Evolutionary conservation across 2,797 vertebrate genomes (phyloP), one percentile per base, ranked within the genome.

Genomic region (Anolis apletophallus): DNA sequence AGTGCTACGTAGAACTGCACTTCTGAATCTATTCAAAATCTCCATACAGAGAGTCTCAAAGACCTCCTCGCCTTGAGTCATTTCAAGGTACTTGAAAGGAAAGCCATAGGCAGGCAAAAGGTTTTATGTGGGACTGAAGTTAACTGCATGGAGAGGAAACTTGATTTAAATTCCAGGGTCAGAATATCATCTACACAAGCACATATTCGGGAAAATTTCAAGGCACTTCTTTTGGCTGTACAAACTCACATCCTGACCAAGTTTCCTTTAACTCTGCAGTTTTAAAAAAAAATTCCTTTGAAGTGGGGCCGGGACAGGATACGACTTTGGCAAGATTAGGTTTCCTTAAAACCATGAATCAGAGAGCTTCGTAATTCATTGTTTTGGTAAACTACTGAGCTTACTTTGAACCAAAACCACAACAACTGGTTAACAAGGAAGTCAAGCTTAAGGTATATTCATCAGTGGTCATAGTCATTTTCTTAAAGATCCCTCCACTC

Each of bases 201-300:
- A 87, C 34, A 26, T 9, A 26, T 61, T 67, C 40, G 76, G 72
- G n/a, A 68, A 85, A 81, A 57, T 21, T 64, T 46, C 29, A 86
- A 68, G 12, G 0, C 5, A 19, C 21, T 29, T 55, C 80, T 91
- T 87, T 88, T 34, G 83, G 0, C 93, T 84, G 85, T 88, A 84
- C 91, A 93, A 91, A 90, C 74, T 78, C 85, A 93, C 91, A 64
- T 71, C 52, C 68, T 68, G 34, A 72, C 79, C 46, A 93, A 91
- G 86, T 11, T 57, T 84, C 78, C 10, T 81, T 87, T 90, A 55
- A 29, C 13, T 76, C 68, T 85, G 16, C n/a, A 85, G 29, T 14
- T 3, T 89, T 86, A 81, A 1, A 84, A 86, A 87, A 81, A 80
- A 34, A 12, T 81, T 67, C 29, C 29, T 83, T 74, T 86, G 52